These are phyloP conservation scores for Catalaphyllia jardinei DNA, from an alignment of 64 coral and sea anemone species.

Conservation along the genomic window DNA sequence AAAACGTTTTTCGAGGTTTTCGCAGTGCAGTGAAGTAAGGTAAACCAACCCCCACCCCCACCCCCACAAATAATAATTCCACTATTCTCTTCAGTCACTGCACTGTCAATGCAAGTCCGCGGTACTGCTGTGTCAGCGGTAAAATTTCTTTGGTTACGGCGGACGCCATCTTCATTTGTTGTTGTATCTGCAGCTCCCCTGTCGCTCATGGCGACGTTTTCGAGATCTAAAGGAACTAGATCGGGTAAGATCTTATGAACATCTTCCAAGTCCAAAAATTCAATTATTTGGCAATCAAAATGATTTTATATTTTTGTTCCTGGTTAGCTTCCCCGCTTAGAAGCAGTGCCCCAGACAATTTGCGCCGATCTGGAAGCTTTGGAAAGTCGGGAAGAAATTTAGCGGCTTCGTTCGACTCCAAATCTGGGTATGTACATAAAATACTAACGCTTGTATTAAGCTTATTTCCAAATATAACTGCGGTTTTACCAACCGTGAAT, in stretches of 20 bases:
- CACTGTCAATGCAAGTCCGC: constrained; percentile 7
- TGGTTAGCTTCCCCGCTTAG: constrained; percentile 75
- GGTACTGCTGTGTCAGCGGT: constrained; percentile 24
- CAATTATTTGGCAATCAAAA: neutral
- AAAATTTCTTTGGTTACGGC: constrained; percentile 68
- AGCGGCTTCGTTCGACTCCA: constrained; percentile 83
- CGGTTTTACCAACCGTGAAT: neutral
- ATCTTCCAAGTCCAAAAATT: neutral
- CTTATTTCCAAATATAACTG: neutral
- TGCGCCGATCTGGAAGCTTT: constrained; percentile 88
- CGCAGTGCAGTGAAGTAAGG: too few species aligned
- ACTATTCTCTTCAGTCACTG: neutral
- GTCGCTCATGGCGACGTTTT: constrained; percentile 69
- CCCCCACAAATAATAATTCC: neutral
- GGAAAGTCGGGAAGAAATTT: constrained; percentile 78
- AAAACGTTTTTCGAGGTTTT: too few species aligned
- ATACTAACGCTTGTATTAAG: neutral
- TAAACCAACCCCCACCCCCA: neutral
- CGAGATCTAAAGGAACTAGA: constrained; percentile 68
- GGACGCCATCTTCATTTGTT: constrained; percentile 81
- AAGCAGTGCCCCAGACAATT: constrained; percentile 61
- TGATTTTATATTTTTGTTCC: neutral
- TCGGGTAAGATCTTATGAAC: constrained; percentile 67
- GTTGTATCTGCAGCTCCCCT: neutral
- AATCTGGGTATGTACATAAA: constrained; percentile 1